These are phyloP conservation scores for Anguilla anguilla DNA, from an alignment of 2,797 vertebrate genomes.

Conservation along the genomic window DNA sequence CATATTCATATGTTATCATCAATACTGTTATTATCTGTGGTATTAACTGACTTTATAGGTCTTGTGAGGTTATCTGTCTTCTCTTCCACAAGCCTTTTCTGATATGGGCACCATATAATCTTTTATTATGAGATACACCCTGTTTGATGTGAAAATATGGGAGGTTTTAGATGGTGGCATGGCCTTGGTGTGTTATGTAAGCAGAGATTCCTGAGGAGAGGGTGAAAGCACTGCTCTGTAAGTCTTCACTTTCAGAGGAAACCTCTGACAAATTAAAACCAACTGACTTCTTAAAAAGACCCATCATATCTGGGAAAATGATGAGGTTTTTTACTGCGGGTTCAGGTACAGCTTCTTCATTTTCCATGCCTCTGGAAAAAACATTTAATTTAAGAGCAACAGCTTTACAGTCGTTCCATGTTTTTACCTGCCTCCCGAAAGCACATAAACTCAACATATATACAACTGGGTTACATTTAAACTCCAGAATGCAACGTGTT, in stretches of 20 bases:
- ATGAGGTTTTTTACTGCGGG: neutral
- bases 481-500: neutral
- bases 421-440: no score
- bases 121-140: slow-evolving; percentile 51
- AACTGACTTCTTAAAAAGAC: neutral
- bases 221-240: neutral
- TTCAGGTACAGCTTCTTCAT: neutral
- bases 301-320: no score
- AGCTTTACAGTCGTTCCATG: no score
- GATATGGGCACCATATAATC: slow-evolving; percentile 55
- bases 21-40: slow-evolving; percentile 18
- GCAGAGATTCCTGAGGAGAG: slow-evolving; percentile 46
- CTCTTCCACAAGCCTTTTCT: slow-evolving; percentile 28
- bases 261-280: slow-evolving; percentile 4
- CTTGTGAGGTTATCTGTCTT: slow-evolving; percentile 49
- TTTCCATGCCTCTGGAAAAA: no score
- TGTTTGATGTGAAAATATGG: slow-evolving; percentile 57
- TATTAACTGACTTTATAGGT: slow-evolving; percentile 42
- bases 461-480: neutral
- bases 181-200: slow-evolving; percentile 55
- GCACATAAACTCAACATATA: neutral
- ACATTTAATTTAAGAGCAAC: no score
- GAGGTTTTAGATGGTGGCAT: slow-evolving; percentile 54
- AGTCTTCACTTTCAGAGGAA: slow-evolving; percentile 24
- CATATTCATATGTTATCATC: neutral